These are phyloP conservation scores for Leguminivora glycinivorella DNA, from an alignment of 1,140 invertebrate genomes.

Conservation along the genomic window DNA sequence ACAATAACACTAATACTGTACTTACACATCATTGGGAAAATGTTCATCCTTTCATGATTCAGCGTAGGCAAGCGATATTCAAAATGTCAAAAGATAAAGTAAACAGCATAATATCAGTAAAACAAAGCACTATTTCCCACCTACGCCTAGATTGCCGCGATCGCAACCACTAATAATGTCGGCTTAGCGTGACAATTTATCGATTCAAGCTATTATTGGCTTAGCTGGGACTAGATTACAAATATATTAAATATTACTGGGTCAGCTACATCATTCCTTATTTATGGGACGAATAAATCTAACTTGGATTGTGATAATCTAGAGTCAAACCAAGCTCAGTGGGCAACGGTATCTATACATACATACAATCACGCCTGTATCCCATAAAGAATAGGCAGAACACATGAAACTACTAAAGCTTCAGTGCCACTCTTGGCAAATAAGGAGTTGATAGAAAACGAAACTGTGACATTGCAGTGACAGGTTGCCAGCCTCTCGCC, in stretches of 20 bases:
- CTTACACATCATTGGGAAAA: too few species aligned
- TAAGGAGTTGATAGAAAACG: too few species aligned
- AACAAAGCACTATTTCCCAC: neutral
- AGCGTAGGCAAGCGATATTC: neutral
- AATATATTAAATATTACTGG: slow-evolving; percentile 2
- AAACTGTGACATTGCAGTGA: too few species aligned
- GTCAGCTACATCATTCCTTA: neutral
- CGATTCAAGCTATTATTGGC: slow-evolving; percentile 2
- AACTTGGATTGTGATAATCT: too few species aligned
- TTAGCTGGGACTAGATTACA: neutral
- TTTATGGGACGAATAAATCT: neutral
- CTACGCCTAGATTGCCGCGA: neutral
- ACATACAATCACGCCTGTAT: too few species aligned
- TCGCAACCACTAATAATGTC: slow-evolving; percentile 4
- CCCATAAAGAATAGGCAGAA: too few species aligned
- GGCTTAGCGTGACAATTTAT: slow-evolving; percentile 2
- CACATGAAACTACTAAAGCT: too few species aligned
- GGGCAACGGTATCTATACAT: too few species aligned
- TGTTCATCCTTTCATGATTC: neutral
- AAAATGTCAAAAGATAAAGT: neutral
- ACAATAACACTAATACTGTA: too few species aligned
- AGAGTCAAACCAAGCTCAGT: too few species aligned
- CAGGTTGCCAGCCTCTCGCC: too few species aligned
- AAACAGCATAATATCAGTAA: neutral
- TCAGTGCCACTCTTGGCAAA: too few species aligned